Base-by-base conservation (phyloP, 2,797 vertebrate species). In the Propithecus perrieri region DNA sequence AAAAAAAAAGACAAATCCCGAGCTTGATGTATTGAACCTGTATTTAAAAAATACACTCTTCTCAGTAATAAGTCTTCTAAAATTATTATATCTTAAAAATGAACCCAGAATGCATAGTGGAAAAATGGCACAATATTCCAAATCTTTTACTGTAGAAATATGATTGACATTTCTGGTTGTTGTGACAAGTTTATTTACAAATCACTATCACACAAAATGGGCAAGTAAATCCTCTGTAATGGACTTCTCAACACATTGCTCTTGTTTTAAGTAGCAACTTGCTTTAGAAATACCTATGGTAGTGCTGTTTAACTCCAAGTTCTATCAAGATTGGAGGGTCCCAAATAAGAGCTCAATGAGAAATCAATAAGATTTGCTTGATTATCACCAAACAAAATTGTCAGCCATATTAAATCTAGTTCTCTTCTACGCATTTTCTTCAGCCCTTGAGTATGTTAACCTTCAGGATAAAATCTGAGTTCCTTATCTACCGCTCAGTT, bases 401-500 rank as follows among this genome's bases (percentile, higher is more conserved):
- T 91, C 48, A 83, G 11, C 22, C 35, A 41, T 13, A 41, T 12
- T 30, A 12, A 95, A 12, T 46, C 61, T 76, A 26, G 20, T 76
- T 87, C 95, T 48, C 24, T 53, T 67, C 18, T 53, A 18, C 15
- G 9, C 22, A 65, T 38, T 35, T 95, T 96, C 50, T 53, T 59
- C 22, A 80, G 20, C 26, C 20, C 69, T 85, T 85, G n/a, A 67
- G 22, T 65, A 63, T 14, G 15, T 93, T 35, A 67, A 38, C 50
- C n/a, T 85, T 95, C 65, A 95, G 79, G 94, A 72, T 55, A 72
- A 94, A 95, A 95, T 87, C 48, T 55, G 46, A 91, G 63, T 72
- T 89, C 57, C 30, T 92, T 84, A 12, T 46, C 53, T 74, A 67
- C 33, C 30, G 8, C 12, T 93, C 17, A n/a, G 12, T 84, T 84